A percentile compares a stretch with the other conserved stretches of the same genome.
Evolutionary conservation across 2,888 invertebrate species (phyloP).

Genomic region (Quadroppia sp.): DNA sequence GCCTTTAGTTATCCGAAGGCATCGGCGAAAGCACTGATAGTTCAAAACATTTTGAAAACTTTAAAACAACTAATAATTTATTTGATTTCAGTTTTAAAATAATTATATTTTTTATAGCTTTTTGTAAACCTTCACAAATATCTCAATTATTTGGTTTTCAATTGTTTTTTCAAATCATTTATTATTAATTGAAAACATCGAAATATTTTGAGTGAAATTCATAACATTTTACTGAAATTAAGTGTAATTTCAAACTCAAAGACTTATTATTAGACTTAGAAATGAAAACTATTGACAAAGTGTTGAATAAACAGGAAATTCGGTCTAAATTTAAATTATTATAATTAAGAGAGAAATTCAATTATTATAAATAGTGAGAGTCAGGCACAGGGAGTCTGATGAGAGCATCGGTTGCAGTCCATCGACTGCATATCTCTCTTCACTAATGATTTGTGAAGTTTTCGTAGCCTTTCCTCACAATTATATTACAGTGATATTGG

Average conservation of each 20-base stretch:
- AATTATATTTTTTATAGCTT: no score
- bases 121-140: no score
- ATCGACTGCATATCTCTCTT: not conserved
- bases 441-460: not conserved
- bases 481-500: not conserved
- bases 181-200: no score
- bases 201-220: no score
- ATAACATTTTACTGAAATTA: no score
- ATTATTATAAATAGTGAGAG: not conserved
- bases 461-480: conserved; percentile 2
- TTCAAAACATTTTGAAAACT: no score
- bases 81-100: no score
- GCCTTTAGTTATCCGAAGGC: not conserved
- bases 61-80: no score
- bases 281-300: not conserved
- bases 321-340: not conserved
- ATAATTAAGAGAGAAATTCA: conserved; percentile 2
- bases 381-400: not conserved
- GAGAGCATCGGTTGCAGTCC: not conserved
- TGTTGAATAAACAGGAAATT: conserved; percentile 23
- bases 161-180: no score
- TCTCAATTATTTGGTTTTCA: no score
- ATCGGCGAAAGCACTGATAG: no score
- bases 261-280: not conserved
- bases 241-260: not conserved